These are phyloP conservation scores for Euura lappo DNA, from an alignment of 1,140 invertebrate genomes.

Conservation along the genomic window DNA sequence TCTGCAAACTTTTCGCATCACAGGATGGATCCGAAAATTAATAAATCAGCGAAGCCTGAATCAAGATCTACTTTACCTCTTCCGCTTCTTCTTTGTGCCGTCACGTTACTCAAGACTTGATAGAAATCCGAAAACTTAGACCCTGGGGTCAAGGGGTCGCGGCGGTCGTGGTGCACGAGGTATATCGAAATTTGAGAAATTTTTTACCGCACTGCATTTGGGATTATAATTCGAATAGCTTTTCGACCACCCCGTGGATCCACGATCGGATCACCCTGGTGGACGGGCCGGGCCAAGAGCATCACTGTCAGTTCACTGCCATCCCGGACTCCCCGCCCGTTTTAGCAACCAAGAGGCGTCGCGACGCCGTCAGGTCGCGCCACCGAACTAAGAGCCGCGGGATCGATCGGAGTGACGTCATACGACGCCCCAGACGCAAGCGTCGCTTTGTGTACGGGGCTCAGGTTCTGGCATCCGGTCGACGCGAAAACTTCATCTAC, in stretches of 20 bases:
- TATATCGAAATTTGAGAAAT: not conserved
- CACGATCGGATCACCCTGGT: conserved; percentile 3
- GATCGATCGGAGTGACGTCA: conserved; percentile 55
- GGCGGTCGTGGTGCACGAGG: not conserved
- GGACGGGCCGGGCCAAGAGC: conserved; percentile 2
- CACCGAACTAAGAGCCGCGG: conserved; percentile 35
- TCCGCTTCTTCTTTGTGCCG: not conserved
- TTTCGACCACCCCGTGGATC: not conserved
- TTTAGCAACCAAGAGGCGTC: conserved; percentile 14
- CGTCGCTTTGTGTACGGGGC: not conserved
- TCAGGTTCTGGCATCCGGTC: not conserved
- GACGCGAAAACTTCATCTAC: not conserved
- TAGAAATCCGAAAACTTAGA: not conserved
- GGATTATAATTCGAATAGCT: not conserved
- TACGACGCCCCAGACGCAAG: conserved; percentile 3
- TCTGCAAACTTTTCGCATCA: no score
- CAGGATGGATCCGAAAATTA: no score
- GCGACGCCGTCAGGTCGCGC: conserved; percentile 49
- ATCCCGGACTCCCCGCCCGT: conserved; percentile 30
- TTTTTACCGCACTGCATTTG: not conserved
- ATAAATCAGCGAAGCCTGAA: not conserved
- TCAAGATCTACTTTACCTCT: not conserved
- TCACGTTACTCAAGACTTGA: not conserved
- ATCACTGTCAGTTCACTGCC: conserved; percentile 30
- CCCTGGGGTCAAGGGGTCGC: not conserved